Percentiles rank a stretch among this genome's conserved stretches.
Conservation (phyloP, 2,113 vertebrate genomes). For the Oncorhynchus kisutch region DNA sequence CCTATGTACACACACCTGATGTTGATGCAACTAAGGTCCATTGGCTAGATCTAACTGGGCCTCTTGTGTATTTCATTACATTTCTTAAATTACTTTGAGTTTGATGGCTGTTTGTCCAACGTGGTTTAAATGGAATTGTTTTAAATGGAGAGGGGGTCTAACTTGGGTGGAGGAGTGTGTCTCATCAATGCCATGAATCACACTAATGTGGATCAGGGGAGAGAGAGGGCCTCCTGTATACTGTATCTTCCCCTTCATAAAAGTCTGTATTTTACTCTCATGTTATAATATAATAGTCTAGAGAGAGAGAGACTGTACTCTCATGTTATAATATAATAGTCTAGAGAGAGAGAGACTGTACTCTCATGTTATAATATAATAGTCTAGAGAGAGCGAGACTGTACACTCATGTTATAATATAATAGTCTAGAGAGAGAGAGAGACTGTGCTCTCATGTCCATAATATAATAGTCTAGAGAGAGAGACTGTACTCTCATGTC, state of each 20-base stretch:
- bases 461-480: no score
- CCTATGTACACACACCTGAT: slow-evolving; percentile 6
- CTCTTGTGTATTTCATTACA: background rate
- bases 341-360: no score
- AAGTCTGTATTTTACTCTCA: no score
- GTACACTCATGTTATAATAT: no score
- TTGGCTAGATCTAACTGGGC: background rate
- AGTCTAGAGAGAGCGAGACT: no score
- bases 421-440: no score
- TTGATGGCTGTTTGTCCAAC: background rate
- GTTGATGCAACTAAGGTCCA: background rate
- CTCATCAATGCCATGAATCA: slow-evolving; percentile 55
- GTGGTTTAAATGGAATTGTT: background rate
- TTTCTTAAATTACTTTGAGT: background rate
- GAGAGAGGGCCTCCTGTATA: slow-evolving; percentile 1
- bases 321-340: no score
- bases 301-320: background rate
- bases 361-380: no score
- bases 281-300: background rate
- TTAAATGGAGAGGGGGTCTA: background rate
- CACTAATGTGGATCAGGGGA: slow-evolving; percentile 47
- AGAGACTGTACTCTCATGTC: no score
- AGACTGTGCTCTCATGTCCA: no score
- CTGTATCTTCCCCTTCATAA: background rate
- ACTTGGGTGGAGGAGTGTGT: slow-evolving; percentile 25